phyloP scores from a whole-genome alignment of 2,888 invertebrate genomes.

The Drosophila lutescens region DNA sequence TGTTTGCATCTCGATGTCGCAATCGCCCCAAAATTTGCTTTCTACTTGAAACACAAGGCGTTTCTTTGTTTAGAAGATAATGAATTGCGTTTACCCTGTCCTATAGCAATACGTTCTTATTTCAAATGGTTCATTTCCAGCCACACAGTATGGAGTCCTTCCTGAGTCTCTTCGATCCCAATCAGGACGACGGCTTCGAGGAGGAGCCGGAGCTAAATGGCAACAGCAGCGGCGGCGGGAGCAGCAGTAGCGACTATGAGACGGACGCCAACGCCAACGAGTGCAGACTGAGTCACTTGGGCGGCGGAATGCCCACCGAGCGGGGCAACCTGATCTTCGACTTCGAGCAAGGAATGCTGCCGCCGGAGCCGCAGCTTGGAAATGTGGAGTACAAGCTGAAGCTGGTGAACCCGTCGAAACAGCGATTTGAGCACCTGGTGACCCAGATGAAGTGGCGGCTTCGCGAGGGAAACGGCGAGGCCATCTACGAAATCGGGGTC shows the following conservation, averaged over 20 bases:
- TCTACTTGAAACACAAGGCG: neutral
- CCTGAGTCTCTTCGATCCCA: conserved; percentile 91
- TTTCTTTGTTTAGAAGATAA: conserved; percentile 21
- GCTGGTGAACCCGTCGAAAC: conserved; percentile 94
- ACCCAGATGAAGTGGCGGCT: conserved; percentile 99
- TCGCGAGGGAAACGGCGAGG: conserved; percentile 97
- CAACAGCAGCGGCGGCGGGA: conserved; percentile 62
- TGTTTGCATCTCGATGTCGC: conserved; percentile 21
- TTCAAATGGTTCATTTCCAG: neutral
- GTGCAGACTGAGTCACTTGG: conserved; percentile 54
- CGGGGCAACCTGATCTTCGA: conserved; percentile 83
- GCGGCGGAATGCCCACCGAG: conserved; percentile 34
- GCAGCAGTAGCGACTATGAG: conserved; percentile 59
- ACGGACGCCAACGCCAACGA: conserved; percentile 55
- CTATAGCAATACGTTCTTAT: neutral
- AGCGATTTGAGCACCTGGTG: conserved; percentile 97
- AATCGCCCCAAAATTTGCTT: conserved; percentile 24
- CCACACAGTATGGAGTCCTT: conserved; percentile 90
- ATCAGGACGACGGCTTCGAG: conserved; percentile 83
- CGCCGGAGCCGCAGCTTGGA: conserved; percentile 96
- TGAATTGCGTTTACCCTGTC: neutral
- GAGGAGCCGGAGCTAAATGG: conserved; percentile 78
- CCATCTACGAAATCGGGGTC: conserved; percentile 98
- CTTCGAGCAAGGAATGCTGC: conserved; percentile 89
- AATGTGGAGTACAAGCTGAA: conserved; percentile 99